A percentile compares a stretch with the other conserved stretches of the same genome.
phyloP scores from a whole-genome alignment of 2,797 vertebrate genomes.

The Mormyrops attenuatus region DNA sequence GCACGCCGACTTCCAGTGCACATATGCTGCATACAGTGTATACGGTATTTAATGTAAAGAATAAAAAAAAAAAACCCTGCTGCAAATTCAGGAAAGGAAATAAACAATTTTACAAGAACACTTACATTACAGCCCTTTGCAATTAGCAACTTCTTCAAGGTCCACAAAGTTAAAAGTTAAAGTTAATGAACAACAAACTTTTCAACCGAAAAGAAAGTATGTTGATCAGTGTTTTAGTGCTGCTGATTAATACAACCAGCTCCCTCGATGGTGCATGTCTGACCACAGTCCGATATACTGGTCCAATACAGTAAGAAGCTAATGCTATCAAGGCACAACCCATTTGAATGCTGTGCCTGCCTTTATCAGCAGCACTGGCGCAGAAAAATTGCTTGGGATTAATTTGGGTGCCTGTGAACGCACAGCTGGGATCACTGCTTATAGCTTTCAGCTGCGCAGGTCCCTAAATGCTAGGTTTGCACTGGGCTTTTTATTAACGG shows the following conservation, averaged over 20 bases:
- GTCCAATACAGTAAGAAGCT: conserved; percentile 59
- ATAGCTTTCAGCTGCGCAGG: conserved; percentile 51
- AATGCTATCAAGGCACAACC: conserved; percentile 57
- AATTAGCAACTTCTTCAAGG: not conserved
- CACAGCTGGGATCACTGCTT: conserved; percentile 59
- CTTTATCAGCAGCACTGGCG: conserved; percentile 65
- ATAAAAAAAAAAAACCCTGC: not conserved
- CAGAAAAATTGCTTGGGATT: conserved; percentile 66
- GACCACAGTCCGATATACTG: conserved; percentile 52
- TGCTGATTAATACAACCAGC: conserved; percentile 36
- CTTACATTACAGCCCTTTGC: not conserved
- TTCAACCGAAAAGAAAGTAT: not conserved
- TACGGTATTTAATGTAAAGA: not conserved
- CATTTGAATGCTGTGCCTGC: conserved; percentile 58
- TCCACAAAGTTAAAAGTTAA: not conserved
- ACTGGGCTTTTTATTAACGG: conserved; percentile 50
- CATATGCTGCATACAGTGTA: not conserved
- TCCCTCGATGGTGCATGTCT: conserved; percentile 50
- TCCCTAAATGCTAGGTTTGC: conserved; percentile 45
- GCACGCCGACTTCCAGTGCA: not conserved
- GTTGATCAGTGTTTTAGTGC: conserved; percentile 15
- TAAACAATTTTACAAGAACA: not conserved
- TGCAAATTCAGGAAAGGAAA: not conserved
- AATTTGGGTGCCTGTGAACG: conserved; percentile 58
- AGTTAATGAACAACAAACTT: not conserved